These are phyloP conservation scores for Amaurobius ferox DNA, from an alignment of 2,888 invertebrate genomes.

Conservation along the genomic window DNA sequence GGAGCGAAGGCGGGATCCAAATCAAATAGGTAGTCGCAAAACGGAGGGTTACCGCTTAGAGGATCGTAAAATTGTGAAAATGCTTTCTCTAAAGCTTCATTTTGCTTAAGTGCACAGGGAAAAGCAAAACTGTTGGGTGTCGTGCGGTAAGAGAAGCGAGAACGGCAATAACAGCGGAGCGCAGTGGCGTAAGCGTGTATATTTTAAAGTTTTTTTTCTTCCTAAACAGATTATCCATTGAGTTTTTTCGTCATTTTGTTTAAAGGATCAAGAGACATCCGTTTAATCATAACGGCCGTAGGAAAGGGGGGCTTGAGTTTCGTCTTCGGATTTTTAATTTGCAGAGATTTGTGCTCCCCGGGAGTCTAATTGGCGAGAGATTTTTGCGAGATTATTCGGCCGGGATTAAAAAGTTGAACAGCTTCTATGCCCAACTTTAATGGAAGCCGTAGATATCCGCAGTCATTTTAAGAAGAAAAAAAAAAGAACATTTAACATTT, in stretches of 20 bases:
- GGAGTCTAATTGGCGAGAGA: background rate
- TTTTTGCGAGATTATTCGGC: background rate
- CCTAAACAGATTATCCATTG: slow-evolving; percentile 25
- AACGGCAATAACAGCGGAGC: slow-evolving; percentile 42
- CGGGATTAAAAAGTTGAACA: background rate
- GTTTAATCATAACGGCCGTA: slow-evolving; percentile 17
- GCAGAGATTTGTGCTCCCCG: background rate
- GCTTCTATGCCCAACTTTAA: background rate
- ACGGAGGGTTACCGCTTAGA: slow-evolving; percentile 71
- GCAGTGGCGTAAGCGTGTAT: slow-evolving; percentile 7
- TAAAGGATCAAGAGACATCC: slow-evolving; percentile 4
- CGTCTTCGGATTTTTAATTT: background rate
- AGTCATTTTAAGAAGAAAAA: no score
- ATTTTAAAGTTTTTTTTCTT: slow-evolving; percentile 8
- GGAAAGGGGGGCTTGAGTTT: background rate
- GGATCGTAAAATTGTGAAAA: slow-evolving; percentile 72
- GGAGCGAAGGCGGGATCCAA: slow-evolving; percentile 25
- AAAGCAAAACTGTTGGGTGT: slow-evolving; percentile 69
- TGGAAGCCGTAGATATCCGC: no score
- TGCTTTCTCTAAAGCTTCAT: slow-evolving; percentile 72
- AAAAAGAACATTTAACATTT: no score
- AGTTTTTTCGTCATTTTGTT: slow-evolving; percentile 1
- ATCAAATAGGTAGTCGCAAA: slow-evolving; percentile 70
- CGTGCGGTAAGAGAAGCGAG: slow-evolving; percentile 46
- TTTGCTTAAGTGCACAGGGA: slow-evolving; percentile 64